These are phyloP conservation scores for Glaucidium brasilianum DNA, from an alignment of 2,113 vertebrate species.

Conservation along the genomic window DNA sequence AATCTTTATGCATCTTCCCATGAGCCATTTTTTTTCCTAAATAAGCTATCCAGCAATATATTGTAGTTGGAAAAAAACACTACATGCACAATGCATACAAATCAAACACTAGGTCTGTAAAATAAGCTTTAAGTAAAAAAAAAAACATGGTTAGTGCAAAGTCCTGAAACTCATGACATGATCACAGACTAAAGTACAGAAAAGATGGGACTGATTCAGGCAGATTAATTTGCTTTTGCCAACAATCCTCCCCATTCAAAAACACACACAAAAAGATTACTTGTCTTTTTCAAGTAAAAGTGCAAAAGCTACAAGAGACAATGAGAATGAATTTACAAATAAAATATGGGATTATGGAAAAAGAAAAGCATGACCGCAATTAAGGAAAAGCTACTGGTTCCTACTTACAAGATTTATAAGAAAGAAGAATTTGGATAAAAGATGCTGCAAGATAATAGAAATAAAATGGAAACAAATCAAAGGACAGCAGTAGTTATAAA, in stretches of 20 bases:
- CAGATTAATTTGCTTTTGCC: conserved; percentile 87
- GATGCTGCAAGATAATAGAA: conserved; percentile 99
- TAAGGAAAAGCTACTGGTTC: conserved; percentile 94
- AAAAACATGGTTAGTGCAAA: conserved; percentile 83
- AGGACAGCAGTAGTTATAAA: conserved; percentile 94
- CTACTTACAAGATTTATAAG: conserved; percentile 99
- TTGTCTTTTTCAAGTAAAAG: conserved; percentile 80
- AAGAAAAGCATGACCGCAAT: conserved; percentile 88
- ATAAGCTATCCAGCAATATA: conserved; percentile 76
- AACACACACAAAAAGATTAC: conserved; percentile 80
- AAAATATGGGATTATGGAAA: conserved; percentile 76
- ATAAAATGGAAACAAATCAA: conserved; percentile 99
- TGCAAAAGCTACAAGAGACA: conserved; percentile 82
- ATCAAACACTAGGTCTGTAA: conserved; percentile 83
- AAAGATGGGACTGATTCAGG: conserved; percentile 89
- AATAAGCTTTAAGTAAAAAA: conserved; percentile 79
- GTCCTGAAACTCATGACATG: conserved; percentile 83
- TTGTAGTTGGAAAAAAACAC: conserved; percentile 76
- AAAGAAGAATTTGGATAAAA: conserved; percentile 99
- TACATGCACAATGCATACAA: conserved; percentile 86
- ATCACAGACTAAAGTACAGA: conserved; percentile 87
- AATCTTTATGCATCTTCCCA: conserved; percentile 87
- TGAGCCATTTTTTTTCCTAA: conserved; percentile 80
- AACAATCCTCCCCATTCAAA: conserved; percentile 87
- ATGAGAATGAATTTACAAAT: conserved; percentile 80